Evolutionary conservation across 2,113 vertebrate genomes (phyloP).

Genomic region (Xerus inauris): DNA sequence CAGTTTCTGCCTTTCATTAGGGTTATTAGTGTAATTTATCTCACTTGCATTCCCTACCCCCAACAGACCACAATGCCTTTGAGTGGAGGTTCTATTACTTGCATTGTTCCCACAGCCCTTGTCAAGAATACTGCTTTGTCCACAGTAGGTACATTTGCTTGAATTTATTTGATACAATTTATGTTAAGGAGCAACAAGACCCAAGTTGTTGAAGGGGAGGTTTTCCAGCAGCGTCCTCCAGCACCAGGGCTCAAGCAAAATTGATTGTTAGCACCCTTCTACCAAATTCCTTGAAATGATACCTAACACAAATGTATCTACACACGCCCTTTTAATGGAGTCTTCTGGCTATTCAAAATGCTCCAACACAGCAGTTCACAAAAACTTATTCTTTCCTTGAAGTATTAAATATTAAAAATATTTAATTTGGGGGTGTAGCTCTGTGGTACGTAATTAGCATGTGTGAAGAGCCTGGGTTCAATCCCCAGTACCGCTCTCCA

Average conservation of each 20-base stretch:
- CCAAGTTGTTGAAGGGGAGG: neutral
- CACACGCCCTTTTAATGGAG: neutral
- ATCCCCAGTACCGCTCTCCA: no score
- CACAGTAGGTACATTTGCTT: neutral
- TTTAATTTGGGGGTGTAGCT: no score
- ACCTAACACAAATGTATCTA: neutral
- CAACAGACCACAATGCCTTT: neutral
- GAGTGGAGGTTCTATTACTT: neutral
- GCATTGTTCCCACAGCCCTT: neutral
- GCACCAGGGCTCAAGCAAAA: neutral
- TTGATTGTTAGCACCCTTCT: neutral
- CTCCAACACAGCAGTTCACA: neutral
- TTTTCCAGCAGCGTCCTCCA: neutral
- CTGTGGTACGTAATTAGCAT: neutral
- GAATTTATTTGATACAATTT: neutral
- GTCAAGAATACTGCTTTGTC: neutral
- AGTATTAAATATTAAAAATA: neutral
- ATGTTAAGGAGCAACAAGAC: slow-evolving; percentile 3
- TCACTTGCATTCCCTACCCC: neutral
- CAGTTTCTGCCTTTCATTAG: neutral
- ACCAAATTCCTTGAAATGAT: neutral
- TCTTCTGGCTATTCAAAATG: neutral
- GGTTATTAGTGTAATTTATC: neutral
- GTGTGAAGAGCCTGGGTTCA: neutral
- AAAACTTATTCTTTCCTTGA: neutral